Conservation (phyloP, 2,888 invertebrate species). For the Coenonympha glycerion region DNA sequence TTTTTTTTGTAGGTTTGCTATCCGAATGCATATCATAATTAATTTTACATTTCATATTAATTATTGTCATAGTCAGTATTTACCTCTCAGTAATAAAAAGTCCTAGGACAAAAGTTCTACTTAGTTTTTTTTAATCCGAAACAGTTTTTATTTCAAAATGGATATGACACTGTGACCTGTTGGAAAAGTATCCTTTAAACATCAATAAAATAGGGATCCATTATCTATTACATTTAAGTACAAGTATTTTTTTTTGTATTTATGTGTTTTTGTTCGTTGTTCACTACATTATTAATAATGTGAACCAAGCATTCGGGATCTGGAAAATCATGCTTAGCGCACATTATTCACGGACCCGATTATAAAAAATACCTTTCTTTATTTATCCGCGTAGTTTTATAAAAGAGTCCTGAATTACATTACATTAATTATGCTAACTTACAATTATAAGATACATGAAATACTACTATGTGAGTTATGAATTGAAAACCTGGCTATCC, state of each 20-base stretch:
- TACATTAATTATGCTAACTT: constrained; percentile 72
- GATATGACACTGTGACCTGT: constrained; percentile 49
- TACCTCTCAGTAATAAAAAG: no score
- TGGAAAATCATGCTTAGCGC: constrained; percentile 34
- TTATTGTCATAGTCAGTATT: no score
- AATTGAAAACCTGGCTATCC: constrained; percentile 76
- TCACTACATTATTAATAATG: constrained; percentile 52
- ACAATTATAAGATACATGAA: constrained; percentile 56
- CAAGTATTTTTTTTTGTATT: constrained; percentile 57
- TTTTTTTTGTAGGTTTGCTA: no score
- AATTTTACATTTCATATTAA: no score
- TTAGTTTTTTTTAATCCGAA: constrained; percentile 2
- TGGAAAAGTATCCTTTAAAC: constrained; percentile 46
- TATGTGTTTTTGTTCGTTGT: constrained; percentile 70
- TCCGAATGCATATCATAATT: no score
- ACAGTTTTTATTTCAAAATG: constrained; percentile 45
- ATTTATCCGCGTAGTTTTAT: constrained; percentile 32
- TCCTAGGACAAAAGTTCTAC: no score
- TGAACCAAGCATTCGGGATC: constrained; percentile 39
- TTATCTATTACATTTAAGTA: constrained; percentile 66
- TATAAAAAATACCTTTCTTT: constrained; percentile 38
- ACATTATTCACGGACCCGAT: constrained; percentile 45
- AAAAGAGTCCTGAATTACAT: constrained; percentile 58
- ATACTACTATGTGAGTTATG: constrained; percentile 61
- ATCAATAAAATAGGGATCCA: constrained; percentile 55